phyloP scores from a whole-genome alignment of 92 coral and sea anemone species.

The Zoanthus sansibaricus region DNA sequence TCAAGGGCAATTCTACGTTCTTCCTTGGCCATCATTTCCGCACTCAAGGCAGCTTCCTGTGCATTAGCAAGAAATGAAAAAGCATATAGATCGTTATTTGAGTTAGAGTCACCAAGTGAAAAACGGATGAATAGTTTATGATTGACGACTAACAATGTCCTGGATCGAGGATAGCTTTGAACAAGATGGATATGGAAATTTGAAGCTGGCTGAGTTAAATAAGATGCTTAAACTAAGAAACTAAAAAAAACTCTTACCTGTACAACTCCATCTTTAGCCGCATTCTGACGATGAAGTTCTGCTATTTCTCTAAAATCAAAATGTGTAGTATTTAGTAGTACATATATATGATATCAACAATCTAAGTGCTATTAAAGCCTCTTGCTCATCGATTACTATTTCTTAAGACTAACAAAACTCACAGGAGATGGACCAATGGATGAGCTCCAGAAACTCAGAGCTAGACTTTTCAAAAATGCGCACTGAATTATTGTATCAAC shows the following conservation, averaged over 20 bases:
- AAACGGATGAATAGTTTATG: not conserved
- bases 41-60: conserved; percentile 95
- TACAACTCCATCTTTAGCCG: conserved; percentile 83
- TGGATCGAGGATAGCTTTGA: not conserved
- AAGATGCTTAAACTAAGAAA: too few relatives aligned
- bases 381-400: too few relatives aligned
- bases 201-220: too few relatives aligned
- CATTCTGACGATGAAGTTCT: conserved; percentile 90
- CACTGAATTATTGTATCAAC: too few relatives aligned
- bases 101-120: not conserved
- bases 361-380: too few relatives aligned
- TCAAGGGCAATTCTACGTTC: conserved; percentile 90
- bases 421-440: too few relatives aligned
- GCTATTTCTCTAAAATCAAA: conserved; percentile 80
- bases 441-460: too few relatives aligned
- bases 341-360: too few relatives aligned
- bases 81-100: not conserved
- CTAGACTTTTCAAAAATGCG: too few relatives aligned
- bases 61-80: not conserved
- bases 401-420: too few relatives aligned
- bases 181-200: too few relatives aligned
- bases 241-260: conserved; percentile 57
- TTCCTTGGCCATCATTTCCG: conserved; percentile 96
- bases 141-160: not conserved
- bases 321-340: not conserved